A percentile compares a stretch with the other conserved stretches of the same genome.
Conservation (phyloP, 2,797 vertebrate species). For the Intellagama lesueurii region DNA sequence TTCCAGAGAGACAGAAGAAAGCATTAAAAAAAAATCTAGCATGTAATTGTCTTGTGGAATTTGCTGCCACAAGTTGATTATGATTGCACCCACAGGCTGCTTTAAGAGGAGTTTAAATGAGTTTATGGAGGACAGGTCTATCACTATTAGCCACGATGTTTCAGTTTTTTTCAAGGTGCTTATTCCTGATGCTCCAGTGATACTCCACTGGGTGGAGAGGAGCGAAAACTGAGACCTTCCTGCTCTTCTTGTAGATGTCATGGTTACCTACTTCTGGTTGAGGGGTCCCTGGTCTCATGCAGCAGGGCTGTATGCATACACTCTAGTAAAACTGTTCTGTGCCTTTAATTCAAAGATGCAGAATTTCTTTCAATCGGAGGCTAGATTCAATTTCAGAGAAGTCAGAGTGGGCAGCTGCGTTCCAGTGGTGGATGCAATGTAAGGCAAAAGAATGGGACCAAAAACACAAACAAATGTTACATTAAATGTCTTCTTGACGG, state of each 20-base stretch:
- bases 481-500: too few species aligned
- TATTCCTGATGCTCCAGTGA: background rate
- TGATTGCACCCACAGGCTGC: background rate
- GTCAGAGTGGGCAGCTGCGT: background rate
- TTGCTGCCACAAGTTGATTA: background rate
- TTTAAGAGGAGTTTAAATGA: background rate
- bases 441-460: too few species aligned
- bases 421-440: too few species aligned
- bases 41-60: background rate
- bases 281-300: too few species aligned
- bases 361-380: too few species aligned
- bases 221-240: too few species aligned
- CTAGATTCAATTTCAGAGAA: too few species aligned
- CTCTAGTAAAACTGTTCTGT: background rate
- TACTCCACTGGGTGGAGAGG: background rate
- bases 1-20: background rate
- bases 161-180: too few species aligned
- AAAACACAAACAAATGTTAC: too few species aligned
- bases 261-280: background rate
- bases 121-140: background rate
- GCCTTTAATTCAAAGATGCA: background rate
- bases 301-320: background rate
- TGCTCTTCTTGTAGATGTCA: background rate
- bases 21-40: background rate
- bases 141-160: background rate